A percentile compares a stretch with the other conserved stretches of the same genome.
These are phyloP conservation scores for Perithous albicinctus DNA, from an alignment of 2,888 invertebrate genomes.

Conservation along the genomic window DNA sequence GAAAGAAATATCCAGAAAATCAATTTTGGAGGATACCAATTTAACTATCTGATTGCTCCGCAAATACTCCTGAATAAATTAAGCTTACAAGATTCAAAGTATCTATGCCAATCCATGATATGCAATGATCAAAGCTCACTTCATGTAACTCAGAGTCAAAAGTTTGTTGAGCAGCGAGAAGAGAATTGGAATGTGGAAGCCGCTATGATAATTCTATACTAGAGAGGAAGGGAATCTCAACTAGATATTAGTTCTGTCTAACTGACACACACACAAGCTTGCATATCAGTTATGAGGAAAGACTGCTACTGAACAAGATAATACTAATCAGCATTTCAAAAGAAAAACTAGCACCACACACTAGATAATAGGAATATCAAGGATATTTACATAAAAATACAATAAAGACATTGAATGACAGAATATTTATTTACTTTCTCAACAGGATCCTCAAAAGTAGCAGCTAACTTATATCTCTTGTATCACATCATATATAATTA, in stretches of 20 bases:
- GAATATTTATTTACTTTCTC: not conserved
- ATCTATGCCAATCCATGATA: not conserved
- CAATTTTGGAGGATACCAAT: too few relatives aligned
- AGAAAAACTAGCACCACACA: not conserved
- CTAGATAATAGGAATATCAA: not conserved
- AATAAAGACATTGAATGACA: not conserved
- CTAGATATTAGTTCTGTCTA: not conserved
- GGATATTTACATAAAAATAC: not conserved
- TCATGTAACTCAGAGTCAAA: not conserved
- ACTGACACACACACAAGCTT: slow-evolving; percentile 9
- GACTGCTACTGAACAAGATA: slow-evolving; percentile 15
- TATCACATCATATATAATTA: not conserved
- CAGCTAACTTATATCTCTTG: not conserved
- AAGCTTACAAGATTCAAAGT: slow-evolving; percentile 16
- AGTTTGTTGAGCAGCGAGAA: not conserved
- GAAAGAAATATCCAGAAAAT: too few relatives aligned
- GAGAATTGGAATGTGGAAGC: not conserved
- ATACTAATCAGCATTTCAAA: slow-evolving; percentile 26
- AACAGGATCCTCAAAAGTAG: not conserved
- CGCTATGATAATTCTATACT: not conserved
- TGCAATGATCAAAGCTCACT: not conserved
- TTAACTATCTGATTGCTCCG: too few relatives aligned
- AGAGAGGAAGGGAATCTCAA: not conserved
- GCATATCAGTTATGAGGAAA: slow-evolving; percentile 35
- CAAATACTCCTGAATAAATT: too few relatives aligned